Conservation (phyloP, 1,140 invertebrate genomes). For the Zaprionus vittiger region DNA sequence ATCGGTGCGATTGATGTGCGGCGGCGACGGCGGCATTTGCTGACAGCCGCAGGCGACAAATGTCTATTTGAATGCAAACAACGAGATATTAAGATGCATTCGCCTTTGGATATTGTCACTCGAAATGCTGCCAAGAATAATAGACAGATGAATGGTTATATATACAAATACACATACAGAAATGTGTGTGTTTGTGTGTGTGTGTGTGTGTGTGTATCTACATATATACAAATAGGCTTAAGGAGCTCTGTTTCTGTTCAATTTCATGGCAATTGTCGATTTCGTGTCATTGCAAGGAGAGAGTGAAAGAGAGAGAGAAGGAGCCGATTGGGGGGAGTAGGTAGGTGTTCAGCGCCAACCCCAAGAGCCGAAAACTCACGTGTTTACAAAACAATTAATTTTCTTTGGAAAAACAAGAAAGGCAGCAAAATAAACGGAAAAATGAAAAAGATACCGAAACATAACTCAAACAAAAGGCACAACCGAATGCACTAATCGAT, state of each 20-base stretch:
- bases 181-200: constrained; percentile 17
- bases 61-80: constrained; percentile 54
- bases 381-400: constrained; percentile 83
- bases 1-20: constrained; percentile 65
- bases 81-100: constrained; percentile 48
- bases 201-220: constrained; percentile 13
- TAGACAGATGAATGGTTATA: constrained; percentile 32
- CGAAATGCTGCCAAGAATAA: constrained; percentile 36
- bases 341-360: constrained; percentile 8
- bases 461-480: constrained; percentile 72
- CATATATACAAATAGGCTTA: neutral
- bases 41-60: constrained; percentile 45
- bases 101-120: constrained; percentile 32
- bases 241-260: constrained; percentile 48
- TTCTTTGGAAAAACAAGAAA: constrained; percentile 71
- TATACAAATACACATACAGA: constrained; percentile 28
- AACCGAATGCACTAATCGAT: constrained; percentile 74
- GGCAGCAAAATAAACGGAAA: constrained; percentile 37
- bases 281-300: constrained; percentile 30
- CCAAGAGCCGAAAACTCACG: constrained; percentile 42
- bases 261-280: constrained; percentile 31
- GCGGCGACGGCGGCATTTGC: constrained; percentile 50
- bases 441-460: constrained; percentile 82
- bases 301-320: neutral
- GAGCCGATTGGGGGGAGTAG: neutral